Base-by-base conservation (phyloP, 2,797 vertebrate genomes). In the Cichlasoma orientale region DNA sequence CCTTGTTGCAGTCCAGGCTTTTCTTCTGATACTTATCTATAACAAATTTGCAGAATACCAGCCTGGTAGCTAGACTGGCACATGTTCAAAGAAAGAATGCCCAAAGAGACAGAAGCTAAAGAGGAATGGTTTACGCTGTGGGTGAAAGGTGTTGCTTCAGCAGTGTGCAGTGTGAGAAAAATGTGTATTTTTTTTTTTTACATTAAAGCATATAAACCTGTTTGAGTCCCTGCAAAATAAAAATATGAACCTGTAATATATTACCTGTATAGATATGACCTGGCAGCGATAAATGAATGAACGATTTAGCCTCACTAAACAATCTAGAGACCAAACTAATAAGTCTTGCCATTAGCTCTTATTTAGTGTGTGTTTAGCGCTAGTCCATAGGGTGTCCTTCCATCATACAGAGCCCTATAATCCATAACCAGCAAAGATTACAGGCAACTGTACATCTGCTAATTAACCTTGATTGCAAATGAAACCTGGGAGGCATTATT, bases 381-480 rank as follows among this genome's bases (percentile, higher is more conserved):
- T 23, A 19, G 83, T 84, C 90, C 83, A 70, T 21, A 59, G 80
- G 79, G 90, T 70, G 77, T 77, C 77, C 74, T 88, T 74, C 77
- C 75, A 82, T 86, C 80, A 80, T 75, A 81, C 75, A 25, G 12
- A 78, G 74, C 71, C 53, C 77, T 85, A 86, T 86, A 89, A 90
- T 84, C 82, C 77, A 80, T 81, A 82, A 74, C 76, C 57, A 75
- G 52, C 33, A 72, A 85, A 85, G 80, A 92, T 85, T 88, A 90
- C 86, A 89, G 61, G 75, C 33, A 23, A 87, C 84, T 84, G 61
- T 85, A 72, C 72, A 76, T 89, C 86, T 92, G 86, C 83, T 86
- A 90, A 93, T 93, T 92, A 92, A 89, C 82, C 84, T 82, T 89
- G 89, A 92, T 89, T 91, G 81, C 86, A 73, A 88, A 88, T 88